Evolutionary conservation across 1,140 invertebrate genomes (phyloP).

Genomic region (Lordiphosa stackelbergi): DNA sequence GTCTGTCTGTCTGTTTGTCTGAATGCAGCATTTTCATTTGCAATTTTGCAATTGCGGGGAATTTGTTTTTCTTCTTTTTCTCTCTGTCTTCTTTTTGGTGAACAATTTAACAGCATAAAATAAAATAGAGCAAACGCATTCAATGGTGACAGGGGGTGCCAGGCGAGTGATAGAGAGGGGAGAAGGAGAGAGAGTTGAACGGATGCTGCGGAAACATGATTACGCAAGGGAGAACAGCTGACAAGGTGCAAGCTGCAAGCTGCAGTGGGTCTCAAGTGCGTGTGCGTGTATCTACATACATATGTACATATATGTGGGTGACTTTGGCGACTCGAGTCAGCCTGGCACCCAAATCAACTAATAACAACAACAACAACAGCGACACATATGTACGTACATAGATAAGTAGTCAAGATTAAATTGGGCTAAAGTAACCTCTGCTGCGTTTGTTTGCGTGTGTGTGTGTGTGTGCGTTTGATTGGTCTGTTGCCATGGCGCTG

Average conservation of each 20-base stretch:
- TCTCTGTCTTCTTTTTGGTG: slow-evolving; percentile 10
- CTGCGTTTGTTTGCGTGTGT: slow-evolving; percentile 11
- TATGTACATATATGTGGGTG: not conserved
- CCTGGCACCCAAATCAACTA: slow-evolving; percentile 36
- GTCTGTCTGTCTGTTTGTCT: slow-evolving; percentile 21
- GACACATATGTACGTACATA: slow-evolving; percentile 31
- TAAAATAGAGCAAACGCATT: slow-evolving; percentile 1
- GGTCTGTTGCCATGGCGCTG: slow-evolving; percentile 64
- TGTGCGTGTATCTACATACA: slow-evolving; percentile 10
- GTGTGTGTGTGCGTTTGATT: slow-evolving; percentile 28
- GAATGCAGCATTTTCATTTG: slow-evolving; percentile 46
- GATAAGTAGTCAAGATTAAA: slow-evolving; percentile 60
- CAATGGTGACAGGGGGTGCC: slow-evolving; percentile 40
- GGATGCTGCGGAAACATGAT: slow-evolving; percentile 41
- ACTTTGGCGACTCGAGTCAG: slow-evolving; percentile 51
- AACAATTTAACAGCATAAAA: slow-evolving; percentile 1
- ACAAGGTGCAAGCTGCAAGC: slow-evolving; percentile 36
- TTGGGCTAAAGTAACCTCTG: slow-evolving; percentile 40
- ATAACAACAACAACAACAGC: slow-evolving; percentile 18
- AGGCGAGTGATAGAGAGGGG: slow-evolving; percentile 9
- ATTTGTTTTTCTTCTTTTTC: not conserved
- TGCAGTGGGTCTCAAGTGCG: slow-evolving; percentile 24
- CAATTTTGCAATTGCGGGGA: slow-evolving; percentile 58
- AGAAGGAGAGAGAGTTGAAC: slow-evolving; percentile 11
- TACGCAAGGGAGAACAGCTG: slow-evolving; percentile 35